Conservation (phyloP, 2,113 vertebrate genomes). For the Callaeas wilsoni region DNA sequence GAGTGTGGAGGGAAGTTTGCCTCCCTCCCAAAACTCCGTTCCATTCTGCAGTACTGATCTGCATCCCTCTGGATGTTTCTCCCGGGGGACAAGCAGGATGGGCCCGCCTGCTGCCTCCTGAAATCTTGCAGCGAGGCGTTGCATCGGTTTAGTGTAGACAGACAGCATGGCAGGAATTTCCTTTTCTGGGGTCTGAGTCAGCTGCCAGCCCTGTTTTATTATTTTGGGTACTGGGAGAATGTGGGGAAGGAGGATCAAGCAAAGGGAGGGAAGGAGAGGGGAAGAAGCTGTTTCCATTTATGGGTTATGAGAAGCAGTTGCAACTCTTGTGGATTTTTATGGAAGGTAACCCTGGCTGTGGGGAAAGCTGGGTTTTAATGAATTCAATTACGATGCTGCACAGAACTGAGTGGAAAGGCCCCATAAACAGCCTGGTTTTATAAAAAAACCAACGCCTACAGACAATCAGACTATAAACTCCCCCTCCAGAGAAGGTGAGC, state of each 20-base stretch:
- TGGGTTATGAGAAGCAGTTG: not conserved
- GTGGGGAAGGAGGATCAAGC: not conserved
- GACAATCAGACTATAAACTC: not conserved
- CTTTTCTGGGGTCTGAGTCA: not conserved
- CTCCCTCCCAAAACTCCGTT: not conserved
- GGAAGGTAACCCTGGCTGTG: not conserved
- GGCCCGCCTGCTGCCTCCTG: not conserved
- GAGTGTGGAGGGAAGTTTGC: not conserved
- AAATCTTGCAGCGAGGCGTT: not conserved
- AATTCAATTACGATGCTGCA: not conserved
- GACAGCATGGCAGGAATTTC: not conserved
- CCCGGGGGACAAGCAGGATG: not conserved
- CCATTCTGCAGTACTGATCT: not conserved
- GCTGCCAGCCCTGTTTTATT: not conserved
- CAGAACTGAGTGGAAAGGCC: not conserved
- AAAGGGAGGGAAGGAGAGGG: not conserved
- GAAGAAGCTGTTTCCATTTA: slow-evolving; percentile 9
- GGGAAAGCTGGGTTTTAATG: not conserved
- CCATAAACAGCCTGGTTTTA: not conserved
- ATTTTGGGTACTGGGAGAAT: not conserved
- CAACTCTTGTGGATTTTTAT: not conserved
- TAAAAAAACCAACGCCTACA: not conserved
- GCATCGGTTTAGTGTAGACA: not conserved
- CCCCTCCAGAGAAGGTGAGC: not conserved
- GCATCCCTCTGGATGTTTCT: not conserved